Percentiles rank a stretch among this genome's conserved stretches.
These are phyloP conservation scores for Cosmia trapezina DNA, from an alignment of 2,888 invertebrate genomes.

Conservation along the genomic window DNA sequence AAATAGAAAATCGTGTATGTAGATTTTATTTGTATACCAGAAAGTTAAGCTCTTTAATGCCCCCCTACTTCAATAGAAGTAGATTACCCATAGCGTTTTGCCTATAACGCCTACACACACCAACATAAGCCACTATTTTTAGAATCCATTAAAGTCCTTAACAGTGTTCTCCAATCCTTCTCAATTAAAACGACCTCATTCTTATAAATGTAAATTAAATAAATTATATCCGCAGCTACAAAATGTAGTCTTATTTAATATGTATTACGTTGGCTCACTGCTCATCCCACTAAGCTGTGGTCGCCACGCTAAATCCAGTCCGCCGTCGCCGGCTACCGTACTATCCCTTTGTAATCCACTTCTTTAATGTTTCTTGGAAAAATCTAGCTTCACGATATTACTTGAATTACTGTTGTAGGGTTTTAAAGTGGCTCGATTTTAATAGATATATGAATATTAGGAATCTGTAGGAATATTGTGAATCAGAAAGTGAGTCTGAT, in stretches of 20 bases:
- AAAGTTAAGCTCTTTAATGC: background rate
- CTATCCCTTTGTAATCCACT: constrained; percentile 56
- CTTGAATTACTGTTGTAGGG: constrained; percentile 14
- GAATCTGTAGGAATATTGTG: background rate
- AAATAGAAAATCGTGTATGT: background rate
- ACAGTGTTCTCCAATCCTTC: constrained; percentile 7
- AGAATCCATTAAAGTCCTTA: background rate
- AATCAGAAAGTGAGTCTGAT: background rate
- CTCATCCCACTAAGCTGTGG: constrained; percentile 55
- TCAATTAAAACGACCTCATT: constrained; percentile 17
- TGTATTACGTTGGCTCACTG: constrained; percentile 55
- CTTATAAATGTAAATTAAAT: background rate
- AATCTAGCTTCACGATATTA: constrained; percentile 48
- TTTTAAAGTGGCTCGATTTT: constrained; percentile 14
- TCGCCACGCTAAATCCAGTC: constrained; percentile 52
- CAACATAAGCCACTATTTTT: background rate
- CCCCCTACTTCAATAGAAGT: background rate
- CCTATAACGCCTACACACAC: no score
- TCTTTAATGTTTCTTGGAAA: constrained; percentile 55
- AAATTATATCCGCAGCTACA: constrained; percentile 17
- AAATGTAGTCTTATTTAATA: constrained; percentile 58
- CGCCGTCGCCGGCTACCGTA: constrained; percentile 42
- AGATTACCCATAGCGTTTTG: background rate
- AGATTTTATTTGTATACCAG: background rate
- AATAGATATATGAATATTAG: background rate